Evolutionary conservation across 2,888 invertebrate genomes (phyloP).

Genomic region (Mesodorylaimus sp.): DNA sequence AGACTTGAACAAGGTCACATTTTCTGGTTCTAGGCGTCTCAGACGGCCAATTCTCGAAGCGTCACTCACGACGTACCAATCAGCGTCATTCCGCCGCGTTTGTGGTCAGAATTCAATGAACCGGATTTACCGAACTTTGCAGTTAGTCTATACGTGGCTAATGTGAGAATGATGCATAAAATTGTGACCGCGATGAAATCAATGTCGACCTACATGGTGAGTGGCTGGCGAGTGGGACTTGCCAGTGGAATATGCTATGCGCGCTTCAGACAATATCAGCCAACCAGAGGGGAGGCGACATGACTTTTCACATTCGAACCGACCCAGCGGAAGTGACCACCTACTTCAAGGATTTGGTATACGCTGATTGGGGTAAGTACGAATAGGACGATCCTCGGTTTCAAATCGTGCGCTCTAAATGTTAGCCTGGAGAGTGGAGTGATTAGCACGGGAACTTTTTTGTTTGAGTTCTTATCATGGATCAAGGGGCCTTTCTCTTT

Average conservation of each 20-base stretch:
- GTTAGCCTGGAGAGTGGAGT: no score
- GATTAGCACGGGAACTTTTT: no score
- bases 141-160: neutral
- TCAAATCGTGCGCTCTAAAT: neutral
- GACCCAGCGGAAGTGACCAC: neutral
- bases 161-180: neutral
- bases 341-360: neutral
- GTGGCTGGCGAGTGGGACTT: no score
- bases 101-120: neutral
- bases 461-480: no score
- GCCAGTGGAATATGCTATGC: no score
- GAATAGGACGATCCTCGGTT: no score
- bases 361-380: neutral
- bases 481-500: no score
- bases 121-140: neutral
- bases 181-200: neutral
- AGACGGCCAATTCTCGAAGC: neutral
- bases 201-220: slow-evolving; percentile 1
- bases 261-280: neutral
- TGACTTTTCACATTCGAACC: neutral
- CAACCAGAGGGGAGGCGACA: neutral
- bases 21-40: neutral
- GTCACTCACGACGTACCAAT: neutral
- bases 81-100: neutral
- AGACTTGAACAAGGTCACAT: no score